These are phyloP conservation scores for Gymnothorax javanicus DNA, from an alignment of 2,797 vertebrate species.

Conservation along the genomic window DNA sequence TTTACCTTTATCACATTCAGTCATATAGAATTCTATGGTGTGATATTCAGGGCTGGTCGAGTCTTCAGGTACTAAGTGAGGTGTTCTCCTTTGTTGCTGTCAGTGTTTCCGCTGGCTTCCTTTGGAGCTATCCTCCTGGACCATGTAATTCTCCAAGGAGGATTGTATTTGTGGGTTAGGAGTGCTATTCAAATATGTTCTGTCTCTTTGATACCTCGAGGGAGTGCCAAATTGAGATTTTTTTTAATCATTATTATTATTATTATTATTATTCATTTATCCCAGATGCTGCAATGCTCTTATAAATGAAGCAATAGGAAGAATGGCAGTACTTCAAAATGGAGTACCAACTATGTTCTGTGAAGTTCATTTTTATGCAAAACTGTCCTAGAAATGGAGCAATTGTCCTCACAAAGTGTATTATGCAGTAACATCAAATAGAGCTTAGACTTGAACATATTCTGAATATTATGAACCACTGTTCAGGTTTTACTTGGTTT, in stretches of 20 bases:
- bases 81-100: conserved; percentile 34
- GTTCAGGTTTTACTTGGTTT: not conserved
- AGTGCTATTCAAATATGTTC: conserved; percentile 37
- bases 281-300: conserved; percentile 20
- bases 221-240: conserved; percentile 29
- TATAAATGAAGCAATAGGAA: not conserved
- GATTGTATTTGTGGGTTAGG: conserved; percentile 26
- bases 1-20: not conserved
- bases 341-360: not conserved
- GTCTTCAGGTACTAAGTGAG: conserved; percentile 21
- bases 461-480: not conserved
- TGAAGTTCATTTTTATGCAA: conserved; percentile 12
- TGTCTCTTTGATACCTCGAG: conserved; percentile 23
- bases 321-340: not conserved
- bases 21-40: not conserved
- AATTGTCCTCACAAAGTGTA: conserved; percentile 9
- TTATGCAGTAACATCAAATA: not conserved
- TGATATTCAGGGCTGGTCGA: not conserved
- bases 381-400: conserved; percentile 10
- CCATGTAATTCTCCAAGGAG: conserved; percentile 29
- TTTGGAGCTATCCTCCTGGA: conserved; percentile 25
- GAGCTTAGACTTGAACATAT: not conserved
- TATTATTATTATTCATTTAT: conserved; percentile 6
- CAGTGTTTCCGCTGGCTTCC: conserved; percentile 28
- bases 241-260: not conserved